These are phyloP conservation scores for Anarrhichthys ocellatus DNA, from an alignment of 2,113 vertebrate species.

Conservation along the genomic window DNA sequence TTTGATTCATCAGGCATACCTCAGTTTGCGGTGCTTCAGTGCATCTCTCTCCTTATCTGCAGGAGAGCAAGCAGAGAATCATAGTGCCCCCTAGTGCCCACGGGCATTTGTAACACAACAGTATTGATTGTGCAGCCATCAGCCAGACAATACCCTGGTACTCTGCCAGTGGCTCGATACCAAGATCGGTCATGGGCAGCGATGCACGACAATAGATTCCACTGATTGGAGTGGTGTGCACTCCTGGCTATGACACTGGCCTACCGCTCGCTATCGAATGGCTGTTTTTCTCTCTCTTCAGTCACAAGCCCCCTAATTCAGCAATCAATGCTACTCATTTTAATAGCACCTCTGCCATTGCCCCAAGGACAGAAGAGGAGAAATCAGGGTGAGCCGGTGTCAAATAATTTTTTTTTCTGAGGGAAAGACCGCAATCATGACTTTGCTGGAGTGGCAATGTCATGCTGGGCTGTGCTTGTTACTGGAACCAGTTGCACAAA, in stretches of 20 bases:
- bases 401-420: slow-evolving; percentile 57
- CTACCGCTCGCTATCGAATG: slow-evolving; percentile 67
- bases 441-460: slow-evolving; percentile 5
- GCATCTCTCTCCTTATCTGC: slow-evolving; percentile 52
- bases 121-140: slow-evolving; percentile 74
- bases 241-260: slow-evolving; percentile 70
- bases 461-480: slow-evolving; percentile 4
- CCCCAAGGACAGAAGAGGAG: slow-evolving; percentile 48
- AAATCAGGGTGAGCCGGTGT: slow-evolving; percentile 45
- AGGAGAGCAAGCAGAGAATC: slow-evolving; percentile 67
- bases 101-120: slow-evolving; percentile 12
- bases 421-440: slow-evolving; percentile 54
- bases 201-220: slow-evolving; percentile 79
- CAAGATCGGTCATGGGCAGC: slow-evolving; percentile 78
- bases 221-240: slow-evolving; percentile 80
- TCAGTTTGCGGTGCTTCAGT: slow-evolving; percentile 51
- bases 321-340: slow-evolving; percentile 80
- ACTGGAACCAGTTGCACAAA: slow-evolving; percentile 19
- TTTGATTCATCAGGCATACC: slow-evolving; percentile 64
- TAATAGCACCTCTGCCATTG: slow-evolving; percentile 66
- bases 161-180: slow-evolving; percentile 81
- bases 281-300: slow-evolving; percentile 72
- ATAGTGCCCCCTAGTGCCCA: slow-evolving; percentile 81
- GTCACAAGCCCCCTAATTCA: slow-evolving; percentile 73
- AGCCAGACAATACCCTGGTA: slow-evolving; percentile 77